These are phyloP conservation scores for Maniola hyperantus DNA, from an alignment of 2,888 invertebrate species.

Conservation along the genomic window DNA sequence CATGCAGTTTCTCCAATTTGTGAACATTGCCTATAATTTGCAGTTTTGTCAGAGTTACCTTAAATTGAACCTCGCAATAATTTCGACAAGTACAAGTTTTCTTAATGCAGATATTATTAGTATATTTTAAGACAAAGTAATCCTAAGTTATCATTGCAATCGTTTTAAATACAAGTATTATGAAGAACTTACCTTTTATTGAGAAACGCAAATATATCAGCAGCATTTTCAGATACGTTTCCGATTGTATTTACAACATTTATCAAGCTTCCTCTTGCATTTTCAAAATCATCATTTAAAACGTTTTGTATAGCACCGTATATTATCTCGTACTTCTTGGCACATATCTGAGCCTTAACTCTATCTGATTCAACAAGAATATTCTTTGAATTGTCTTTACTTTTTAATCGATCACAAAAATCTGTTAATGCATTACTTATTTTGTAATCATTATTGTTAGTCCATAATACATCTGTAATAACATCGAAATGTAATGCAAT, in stretches of 20 bases:
- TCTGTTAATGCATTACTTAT: slow-evolving; percentile 53
- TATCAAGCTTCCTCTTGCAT: slow-evolving; percentile 52
- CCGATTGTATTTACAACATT: slow-evolving; percentile 46
- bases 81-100: no score
- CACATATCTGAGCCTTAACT: slow-evolving; percentile 60
- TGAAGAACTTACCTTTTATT: slow-evolving; percentile 53
- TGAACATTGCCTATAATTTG: neutral
- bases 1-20: neutral
- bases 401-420: slow-evolving; percentile 56
- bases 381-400: slow-evolving; percentile 52
- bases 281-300: slow-evolving; percentile 50
- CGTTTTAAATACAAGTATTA: neutral
- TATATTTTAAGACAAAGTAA: no score
- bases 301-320: slow-evolving; percentile 51
- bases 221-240: slow-evolving; percentile 41
- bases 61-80: no score
- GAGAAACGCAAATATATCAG: slow-evolving; percentile 56
- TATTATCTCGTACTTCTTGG: slow-evolving; percentile 58
- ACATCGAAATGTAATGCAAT: slow-evolving; percentile 67
- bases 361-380: slow-evolving; percentile 59
- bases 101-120: no score
- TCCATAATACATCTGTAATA: slow-evolving; percentile 61
- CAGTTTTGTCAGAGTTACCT: neutral
- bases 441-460: slow-evolving; percentile 51
- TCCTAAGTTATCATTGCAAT: neutral